Percentiles rank a stretch among this genome's conserved stretches.
Conservation (phyloP, 2,888 invertebrate genomes). For the Ectobius pallidus region DNA sequence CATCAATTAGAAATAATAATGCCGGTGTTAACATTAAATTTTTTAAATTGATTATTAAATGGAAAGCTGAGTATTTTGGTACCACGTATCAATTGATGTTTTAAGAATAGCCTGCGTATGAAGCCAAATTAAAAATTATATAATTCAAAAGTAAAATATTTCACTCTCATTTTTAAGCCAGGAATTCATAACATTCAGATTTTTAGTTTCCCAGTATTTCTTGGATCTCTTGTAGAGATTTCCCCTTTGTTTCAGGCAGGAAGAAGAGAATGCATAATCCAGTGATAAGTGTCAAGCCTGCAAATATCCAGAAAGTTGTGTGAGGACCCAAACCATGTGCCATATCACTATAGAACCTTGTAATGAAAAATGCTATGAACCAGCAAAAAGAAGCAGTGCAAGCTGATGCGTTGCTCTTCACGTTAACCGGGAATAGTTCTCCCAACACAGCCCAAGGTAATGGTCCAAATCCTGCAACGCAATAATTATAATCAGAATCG, state of each 20-base stretch:
- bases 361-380: constrained; percentile 75
- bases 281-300: constrained; percentile 63
- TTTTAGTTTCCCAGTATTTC: constrained; percentile 63
- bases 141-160: too few relatives aligned
- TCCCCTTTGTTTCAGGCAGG: constrained; percentile 89
- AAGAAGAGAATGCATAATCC: constrained; percentile 72
- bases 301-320: constrained; percentile 76
- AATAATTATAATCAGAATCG: too few relatives aligned
- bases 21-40: too few relatives aligned
- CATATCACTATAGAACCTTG: constrained; percentile 70
- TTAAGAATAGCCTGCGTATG: too few relatives aligned
- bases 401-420: constrained; percentile 77
- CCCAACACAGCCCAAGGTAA: constrained; percentile 84
- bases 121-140: too few relatives aligned
- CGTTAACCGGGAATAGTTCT: constrained; percentile 80
- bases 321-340: constrained; percentile 65
- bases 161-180: too few relatives aligned
- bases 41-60: too few relatives aligned
- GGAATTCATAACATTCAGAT: too few relatives aligned
- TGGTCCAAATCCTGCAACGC: constrained; percentile 67
- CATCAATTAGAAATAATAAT: too few relatives aligned
- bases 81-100: too few relatives aligned
- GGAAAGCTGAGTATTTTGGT: too few relatives aligned
- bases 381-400: constrained; percentile 80
- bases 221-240: constrained; percentile 83